Evolutionary conservation across 2,797 vertebrate genomes (phyloP), one percentile per base, ranked within the genome.

Genomic region (Pangasius larnaudii): DNA sequence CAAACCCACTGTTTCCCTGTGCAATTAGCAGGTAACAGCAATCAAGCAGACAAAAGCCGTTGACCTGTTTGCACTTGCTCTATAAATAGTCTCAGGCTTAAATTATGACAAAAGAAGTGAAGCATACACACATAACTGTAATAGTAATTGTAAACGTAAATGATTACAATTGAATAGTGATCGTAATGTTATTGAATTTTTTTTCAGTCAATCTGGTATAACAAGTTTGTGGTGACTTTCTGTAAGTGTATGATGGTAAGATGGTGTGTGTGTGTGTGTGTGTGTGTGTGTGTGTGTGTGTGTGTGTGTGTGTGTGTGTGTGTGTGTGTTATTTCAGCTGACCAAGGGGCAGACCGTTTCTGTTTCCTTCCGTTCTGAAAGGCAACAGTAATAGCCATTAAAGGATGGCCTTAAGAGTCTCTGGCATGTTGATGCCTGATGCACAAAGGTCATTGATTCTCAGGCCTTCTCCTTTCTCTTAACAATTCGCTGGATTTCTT

Each of bases 371-470:
- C 94, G 93, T 95, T 97, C 97, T 97, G 97, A 96, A 96, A 96
- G 96, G 95, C 96, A 96, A 96, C 96, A 96, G 95, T 97, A 97
- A 97, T 95, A 96, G 95, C 95, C 96, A 95, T 97, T 95, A 96
- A 98, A 91, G 97, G 97, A 97, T 96, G 94, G 94, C 92, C 95
- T 96, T 97, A 97, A 95, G 96, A 98, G 96, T 95, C 95, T 93
- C 94, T 95, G 97, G 97, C 97, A 97, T 96, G 95, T 97, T 97
- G 97, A 99, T 97, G 96, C 94, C 96, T 96, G 96, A 96, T 74
- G 94, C 95, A 97, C 97, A 99, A 99, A 99, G 98, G 98, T 99
- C 98, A 99, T 97, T 97, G 98, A 97, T 98, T 97, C 96, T 95
- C 94, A 96, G 94, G 95, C 80, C 79, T 77, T 95, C 90, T 89